Base-by-base conservation (phyloP, 2,113 vertebrate genomes). In the Scolopax mira region DNA sequence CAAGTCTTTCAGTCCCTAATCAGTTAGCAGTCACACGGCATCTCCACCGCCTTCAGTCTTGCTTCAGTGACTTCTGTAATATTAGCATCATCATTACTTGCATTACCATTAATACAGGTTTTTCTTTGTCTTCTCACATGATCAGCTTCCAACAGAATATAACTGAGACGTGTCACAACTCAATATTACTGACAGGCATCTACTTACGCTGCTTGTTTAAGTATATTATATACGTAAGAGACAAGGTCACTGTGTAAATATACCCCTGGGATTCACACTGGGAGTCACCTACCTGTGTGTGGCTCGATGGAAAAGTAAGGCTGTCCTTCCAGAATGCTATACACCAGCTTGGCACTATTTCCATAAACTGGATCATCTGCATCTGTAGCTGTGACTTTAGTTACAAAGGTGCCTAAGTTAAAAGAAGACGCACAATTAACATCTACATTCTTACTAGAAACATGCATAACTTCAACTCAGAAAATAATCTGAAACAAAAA, bases 261-360 rank as follows among this genome's bases (percentile, higher is more conserved):
- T 6, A 46, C 49, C 12, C 4, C 21, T 37, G 13, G 17, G 19
- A 48, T 12, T 93, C 44, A 52, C 58, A 37, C 62, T 73, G 35
- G 35, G n/a, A 51, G 30, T 85, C 84, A 95, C 98, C 94, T 93
- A 99, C 99, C 99, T 94, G 99, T 99, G 89, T 99, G 99, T 46
- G 99, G 99, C 92, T 99, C 99, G 74, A 99, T 98, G 33, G 99
- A 99, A 96, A 99, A 99, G 96, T 99, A 99, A 22, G 99, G 99
- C 79, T 99, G 99, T 27, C 99, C 99, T 96, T 99, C 99, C 96
- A 99, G 97, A 78, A 99, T 99, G 97, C 99, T 99, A 84, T 99
- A 99, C 87, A 99, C 99, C 75, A 99, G 97, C 95, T 98, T 99
- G 48, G 99, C 99, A 33, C 99, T 99, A 65, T 99, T 99, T 93